Percentiles rank a stretch among this genome's conserved stretches.
These are phyloP conservation scores for Cynopterus brachyotis DNA, from an alignment of 2,113 vertebrate species.

Conservation along the genomic window DNA sequence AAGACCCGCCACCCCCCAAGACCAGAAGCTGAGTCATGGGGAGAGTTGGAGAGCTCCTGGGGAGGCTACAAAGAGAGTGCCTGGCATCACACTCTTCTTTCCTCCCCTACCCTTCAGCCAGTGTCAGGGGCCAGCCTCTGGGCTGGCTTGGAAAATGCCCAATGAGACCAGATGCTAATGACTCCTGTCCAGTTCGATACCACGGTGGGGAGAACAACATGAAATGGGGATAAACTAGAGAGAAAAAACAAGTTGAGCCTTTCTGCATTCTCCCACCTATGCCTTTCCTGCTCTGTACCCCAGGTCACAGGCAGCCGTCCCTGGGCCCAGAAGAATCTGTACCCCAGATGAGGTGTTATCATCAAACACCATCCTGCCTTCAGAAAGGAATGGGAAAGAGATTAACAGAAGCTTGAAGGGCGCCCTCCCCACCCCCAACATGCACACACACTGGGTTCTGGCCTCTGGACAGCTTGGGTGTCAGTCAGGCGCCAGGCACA, in stretches of 20 bases:
- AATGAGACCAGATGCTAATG: background rate
- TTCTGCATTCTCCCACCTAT: background rate
- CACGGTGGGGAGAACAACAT: background rate
- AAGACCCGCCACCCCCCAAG: background rate
- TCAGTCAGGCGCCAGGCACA: conserved; percentile 65
- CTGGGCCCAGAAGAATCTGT: background rate
- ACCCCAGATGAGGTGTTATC: no score
- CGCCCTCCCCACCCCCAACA: background rate
- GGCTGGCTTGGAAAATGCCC: background rate
- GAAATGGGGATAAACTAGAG: background rate
- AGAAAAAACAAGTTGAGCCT: background rate
- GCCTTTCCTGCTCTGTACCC: background rate
- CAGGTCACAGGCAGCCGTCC: background rate
- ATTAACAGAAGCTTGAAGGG: background rate
- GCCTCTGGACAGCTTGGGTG: conserved; percentile 66
- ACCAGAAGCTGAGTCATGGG: background rate
- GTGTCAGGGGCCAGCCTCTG: background rate
- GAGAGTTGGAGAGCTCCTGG: background rate
- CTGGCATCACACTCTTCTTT: background rate
- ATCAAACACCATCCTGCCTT: background rate
- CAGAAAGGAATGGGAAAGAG: background rate
- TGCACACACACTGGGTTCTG: background rate
- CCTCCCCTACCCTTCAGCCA: no score
- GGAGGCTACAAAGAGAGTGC: background rate
- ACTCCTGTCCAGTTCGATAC: background rate